Conservation (phyloP, 2,797 vertebrate genomes). For the Florisuga fusca region DNA sequence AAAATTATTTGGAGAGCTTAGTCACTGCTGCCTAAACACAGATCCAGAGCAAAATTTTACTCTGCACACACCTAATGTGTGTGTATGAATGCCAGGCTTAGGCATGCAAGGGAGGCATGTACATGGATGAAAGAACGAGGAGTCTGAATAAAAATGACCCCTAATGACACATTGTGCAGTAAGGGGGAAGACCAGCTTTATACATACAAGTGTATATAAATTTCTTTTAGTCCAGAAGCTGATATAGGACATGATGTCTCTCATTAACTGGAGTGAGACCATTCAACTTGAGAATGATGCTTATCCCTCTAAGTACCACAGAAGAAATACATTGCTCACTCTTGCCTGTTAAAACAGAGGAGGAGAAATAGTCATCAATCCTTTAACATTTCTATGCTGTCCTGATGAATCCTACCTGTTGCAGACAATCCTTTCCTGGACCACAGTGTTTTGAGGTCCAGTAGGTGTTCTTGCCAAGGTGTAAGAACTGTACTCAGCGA, state of each 20-base stretch:
- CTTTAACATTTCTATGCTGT: neutral
- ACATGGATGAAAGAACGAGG: neutral
- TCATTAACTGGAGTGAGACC: neutral
- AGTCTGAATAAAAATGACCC: neutral
- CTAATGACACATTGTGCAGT: neutral
- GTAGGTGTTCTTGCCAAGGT: too few species aligned
- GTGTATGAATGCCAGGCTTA: constrained; percentile 41
- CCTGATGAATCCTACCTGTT: neutral
- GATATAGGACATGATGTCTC: neutral
- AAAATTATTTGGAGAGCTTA: constrained; percentile 28
- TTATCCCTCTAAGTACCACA: neutral
- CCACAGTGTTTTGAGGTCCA: too few species aligned
- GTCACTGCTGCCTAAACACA: constrained; percentile 20
- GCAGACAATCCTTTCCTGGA: too few species aligned
- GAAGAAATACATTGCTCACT: neutral
- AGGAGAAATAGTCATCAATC: neutral
- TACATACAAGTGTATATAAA: neutral
- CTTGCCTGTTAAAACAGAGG: neutral
- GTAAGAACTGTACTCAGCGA: too few species aligned
- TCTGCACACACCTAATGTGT: constrained; percentile 56
- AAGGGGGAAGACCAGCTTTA: neutral
- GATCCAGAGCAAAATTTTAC: constrained; percentile 40
- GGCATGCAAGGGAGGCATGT: neutral
- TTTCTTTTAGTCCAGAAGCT: neutral
- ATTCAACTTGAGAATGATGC: neutral